These are phyloP conservation scores for Lepidochitona cinerea DNA, from an alignment of 2,888 invertebrate species.

Conservation along the genomic window DNA sequence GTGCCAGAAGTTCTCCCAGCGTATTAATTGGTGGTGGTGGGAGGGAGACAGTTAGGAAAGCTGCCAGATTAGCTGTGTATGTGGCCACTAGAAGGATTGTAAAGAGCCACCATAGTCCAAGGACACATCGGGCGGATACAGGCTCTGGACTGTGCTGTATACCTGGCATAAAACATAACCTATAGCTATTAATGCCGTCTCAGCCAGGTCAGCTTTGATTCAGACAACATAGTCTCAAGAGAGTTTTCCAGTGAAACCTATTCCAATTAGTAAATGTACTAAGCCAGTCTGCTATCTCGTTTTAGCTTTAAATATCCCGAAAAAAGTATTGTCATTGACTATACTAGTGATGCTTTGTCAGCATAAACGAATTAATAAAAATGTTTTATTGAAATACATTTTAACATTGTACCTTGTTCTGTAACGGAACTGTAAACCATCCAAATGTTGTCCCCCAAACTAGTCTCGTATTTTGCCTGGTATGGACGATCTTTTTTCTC, in stretches of 20 bases:
- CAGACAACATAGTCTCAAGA: no score
- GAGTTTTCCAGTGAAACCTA: no score
- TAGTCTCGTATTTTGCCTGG: background rate
- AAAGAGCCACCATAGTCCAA: constrained; percentile 46
- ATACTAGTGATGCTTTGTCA: no score
- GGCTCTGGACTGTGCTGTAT: constrained; percentile 27
- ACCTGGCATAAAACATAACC: no score
- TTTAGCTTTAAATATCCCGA: no score
- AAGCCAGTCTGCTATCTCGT: no score
- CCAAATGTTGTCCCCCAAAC: background rate
- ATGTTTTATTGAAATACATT: no score
- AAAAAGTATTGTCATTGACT: no score
- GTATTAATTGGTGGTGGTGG: constrained; percentile 37
- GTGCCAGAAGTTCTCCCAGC: constrained; percentile 32
- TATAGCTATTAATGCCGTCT: no score
- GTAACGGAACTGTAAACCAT: background rate
- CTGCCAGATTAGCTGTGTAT: constrained; percentile 48
- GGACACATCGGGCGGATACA: constrained; percentile 32
- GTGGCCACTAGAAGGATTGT: constrained; percentile 41
- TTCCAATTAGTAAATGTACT: no score
- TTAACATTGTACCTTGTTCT: constrained; percentile 9
- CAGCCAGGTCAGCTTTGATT: no score
- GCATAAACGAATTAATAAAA: no score
- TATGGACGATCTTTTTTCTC: background rate
- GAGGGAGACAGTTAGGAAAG: constrained; percentile 42